Evolutionary conservation across 2,797 vertebrate genomes (phyloP), one percentile per base, ranked within the genome.

Genomic region (Esox lucius): DNA sequence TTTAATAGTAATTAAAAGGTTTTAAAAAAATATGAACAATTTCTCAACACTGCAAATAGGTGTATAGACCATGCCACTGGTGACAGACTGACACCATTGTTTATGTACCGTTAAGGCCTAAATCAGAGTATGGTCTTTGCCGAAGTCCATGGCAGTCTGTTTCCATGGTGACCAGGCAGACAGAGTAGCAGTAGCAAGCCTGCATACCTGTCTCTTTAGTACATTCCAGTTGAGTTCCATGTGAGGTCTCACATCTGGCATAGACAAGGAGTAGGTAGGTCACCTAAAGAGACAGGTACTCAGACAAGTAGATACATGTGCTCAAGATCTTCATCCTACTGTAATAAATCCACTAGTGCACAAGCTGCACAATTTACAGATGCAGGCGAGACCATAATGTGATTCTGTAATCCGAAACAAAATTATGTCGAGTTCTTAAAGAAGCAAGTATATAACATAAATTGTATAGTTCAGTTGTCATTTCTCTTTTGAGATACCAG

Each of bases 121-220:
- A 8, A 15, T 65, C 56, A 61, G 22, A 61, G 56, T 61, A 61
- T 61, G 56, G 2, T 24, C 11, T 12, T 61, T 22, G 22, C 12
- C 8, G n/a, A 61, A 61, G n/a, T 61, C 56, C 56, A 61, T n/a
- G 56, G 56, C 22, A 24, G 11, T 61, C 64, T 65, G 64, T 65
- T 65, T 31, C 64, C 64, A 65, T 65, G 64, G 64, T 19, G 64
- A 65, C 64, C 64, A 65, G 15, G 9, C 28, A 65, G 62, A 7
- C 62, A 33, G 24, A 28, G 62, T 3, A 28, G 62, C 15, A 2
- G 13, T 17, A 31, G 42, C 42, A 4, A 46, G 42, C 12, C 42
- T 46, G 42, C 11, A 42, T 46, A 46, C 42, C 42, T 11, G 42
- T 46, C 9, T 46, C 12, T 46, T 46, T 5, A 46, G 12, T 11